Base-by-base conservation (phyloP, 2,797 vertebrate genomes). In the Sebastiscus albofasciatus region DNA sequence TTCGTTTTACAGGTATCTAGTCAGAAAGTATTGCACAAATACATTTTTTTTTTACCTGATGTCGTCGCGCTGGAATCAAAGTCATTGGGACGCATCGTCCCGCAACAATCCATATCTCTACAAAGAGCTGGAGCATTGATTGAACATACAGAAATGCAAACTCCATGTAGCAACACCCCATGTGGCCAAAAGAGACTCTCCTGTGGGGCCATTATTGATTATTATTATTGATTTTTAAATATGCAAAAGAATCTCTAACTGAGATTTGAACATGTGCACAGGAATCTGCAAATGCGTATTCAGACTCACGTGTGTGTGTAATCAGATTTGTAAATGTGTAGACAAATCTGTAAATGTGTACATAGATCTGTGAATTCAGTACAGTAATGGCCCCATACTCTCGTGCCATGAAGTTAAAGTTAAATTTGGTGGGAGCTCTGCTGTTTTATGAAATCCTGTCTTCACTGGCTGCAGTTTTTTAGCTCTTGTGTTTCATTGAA, bases 401-500 rank as follows among this genome's bases (percentile, higher is more conserved):
- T 49, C 26, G 29, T 68, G 36, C 34, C 42, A 59, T 65, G 24
- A 74, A 60, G 31, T 39, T 20, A 29, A 3, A 52, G 42, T 24
- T 11, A 36, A 14, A 46, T 46, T 46, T 46, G 39, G 39, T 46
- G 6, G 22, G 26, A 22, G 10, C 6, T 16, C 52, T 56, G 52
- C 18, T 54, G 2, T 49, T 79, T 46, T 55, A 24, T 33, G 8
- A 22, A 12, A 24, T 68, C 6, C 4, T 22, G 29, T 33, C 54
- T 70, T 67, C 29, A 24, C 5, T 58, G 24, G 55, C 58, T 72
- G 65, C 12, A 26, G 67, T 56, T 4, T 6, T 5, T 12, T 3
- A 20, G n/a, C 20, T 12, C n/a, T 60, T 77, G 27, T 62, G 52
- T 69, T 84, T 74, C 59, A 39, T 18, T 42, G 74, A 70, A 58